phyloP scores from a whole-genome alignment of 2,888 invertebrate genomes.

The Agrochola lychnidis region DNA sequence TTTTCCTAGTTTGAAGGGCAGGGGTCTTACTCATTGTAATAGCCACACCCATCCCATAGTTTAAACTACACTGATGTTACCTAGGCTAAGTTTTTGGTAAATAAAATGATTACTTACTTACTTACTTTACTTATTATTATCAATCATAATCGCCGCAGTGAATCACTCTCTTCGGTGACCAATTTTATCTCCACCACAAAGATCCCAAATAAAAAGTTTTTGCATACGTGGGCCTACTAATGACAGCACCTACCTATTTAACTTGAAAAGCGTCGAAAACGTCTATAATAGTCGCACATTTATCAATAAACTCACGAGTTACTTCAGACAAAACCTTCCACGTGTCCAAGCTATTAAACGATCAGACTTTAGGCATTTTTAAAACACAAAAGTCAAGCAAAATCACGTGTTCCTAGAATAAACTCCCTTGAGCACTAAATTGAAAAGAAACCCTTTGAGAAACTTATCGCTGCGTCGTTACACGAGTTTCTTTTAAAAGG shows the following conservation, averaged over 20 bases:
- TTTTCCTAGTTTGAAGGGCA: too few relatives aligned
- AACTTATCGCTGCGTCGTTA: slow-evolving; percentile 12
- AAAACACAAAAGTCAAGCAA: slow-evolving; percentile 10
- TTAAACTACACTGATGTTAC: too few relatives aligned
- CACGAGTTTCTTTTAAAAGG: background rate
- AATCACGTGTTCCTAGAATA: background rate
- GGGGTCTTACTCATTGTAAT: too few relatives aligned
- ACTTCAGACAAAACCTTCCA: background rate
- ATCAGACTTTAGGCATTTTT: background rate
- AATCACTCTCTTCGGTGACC: too few relatives aligned
- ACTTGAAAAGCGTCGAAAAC: background rate
- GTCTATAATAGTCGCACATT: background rate
- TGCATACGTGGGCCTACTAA: background rate
- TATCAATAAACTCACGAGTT: background rate
- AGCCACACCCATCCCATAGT: too few relatives aligned
- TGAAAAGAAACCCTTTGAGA: slow-evolving; percentile 24
- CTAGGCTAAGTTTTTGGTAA: too few relatives aligned
- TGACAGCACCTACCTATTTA: background rate
- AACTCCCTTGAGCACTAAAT: slow-evolving; percentile 3
- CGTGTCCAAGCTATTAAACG: background rate
- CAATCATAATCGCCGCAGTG: background rate
- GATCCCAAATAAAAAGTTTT: background rate
- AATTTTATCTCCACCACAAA: background rate
- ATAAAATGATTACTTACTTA: too few relatives aligned
- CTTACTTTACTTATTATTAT: too few relatives aligned